Conservation (phyloP, 2,888 invertebrate species). For the Cosmia pyralina region DNA sequence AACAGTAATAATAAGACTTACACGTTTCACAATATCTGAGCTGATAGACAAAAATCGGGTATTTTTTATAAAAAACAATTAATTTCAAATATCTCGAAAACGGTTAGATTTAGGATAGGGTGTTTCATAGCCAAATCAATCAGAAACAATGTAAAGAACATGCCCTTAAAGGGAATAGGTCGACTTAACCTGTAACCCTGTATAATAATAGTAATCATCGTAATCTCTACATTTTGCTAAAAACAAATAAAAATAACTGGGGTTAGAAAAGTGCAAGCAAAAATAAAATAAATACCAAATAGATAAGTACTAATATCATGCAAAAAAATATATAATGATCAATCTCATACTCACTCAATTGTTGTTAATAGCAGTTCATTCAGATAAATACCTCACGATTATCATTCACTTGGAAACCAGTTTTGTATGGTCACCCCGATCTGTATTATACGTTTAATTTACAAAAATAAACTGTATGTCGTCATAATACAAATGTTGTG, state of each 20-base stretch:
- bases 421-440: slow-evolving; percentile 32
- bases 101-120: no score
- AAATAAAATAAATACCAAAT: slow-evolving; percentile 31
- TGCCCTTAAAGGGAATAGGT: no score
- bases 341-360: slow-evolving; percentile 62
- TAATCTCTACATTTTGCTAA: slow-evolving; percentile 15
- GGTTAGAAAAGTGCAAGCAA: slow-evolving; percentile 69
- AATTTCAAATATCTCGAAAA: no score
- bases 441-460: slow-evolving; percentile 23
- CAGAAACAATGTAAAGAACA: no score
- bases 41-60: no score
- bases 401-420: slow-evolving; percentile 47
- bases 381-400: slow-evolving; percentile 48
- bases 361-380: slow-evolving; percentile 64
- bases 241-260: slow-evolving; percentile 67
- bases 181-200: no score
- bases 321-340: slow-evolving; percentile 24
- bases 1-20: no score
- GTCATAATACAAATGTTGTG: slow-evolving; percentile 37
- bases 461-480: slow-evolving; percentile 4
- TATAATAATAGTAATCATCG: neutral
- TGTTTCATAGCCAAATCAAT: no score
- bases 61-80: no score
- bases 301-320: slow-evolving; percentile 40
- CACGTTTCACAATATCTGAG: no score